phyloP scores from a whole-genome alignment of 2,888 invertebrate genomes.

The Drosophila phalerata region DNA sequence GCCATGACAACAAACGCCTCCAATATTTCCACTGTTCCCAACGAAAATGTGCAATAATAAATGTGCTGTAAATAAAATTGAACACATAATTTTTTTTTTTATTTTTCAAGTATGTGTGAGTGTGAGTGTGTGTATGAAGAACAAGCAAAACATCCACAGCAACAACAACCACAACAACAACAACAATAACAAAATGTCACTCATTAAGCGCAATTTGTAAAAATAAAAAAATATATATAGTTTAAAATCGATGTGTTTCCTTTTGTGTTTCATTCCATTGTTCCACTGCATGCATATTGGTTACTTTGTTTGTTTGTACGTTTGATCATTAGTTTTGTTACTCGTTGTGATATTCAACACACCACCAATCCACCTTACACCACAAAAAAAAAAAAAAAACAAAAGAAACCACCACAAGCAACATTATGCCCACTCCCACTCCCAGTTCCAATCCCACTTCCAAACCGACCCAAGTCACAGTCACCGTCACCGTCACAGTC shows the following conservation, averaged over 20 bases:
- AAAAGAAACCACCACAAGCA: slow-evolving; percentile 4
- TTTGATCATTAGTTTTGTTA: slow-evolving; percentile 44
- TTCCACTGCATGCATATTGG: slow-evolving; percentile 42
- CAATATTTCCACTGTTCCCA: slow-evolving; percentile 13
- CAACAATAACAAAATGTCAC: slow-evolving; percentile 28
- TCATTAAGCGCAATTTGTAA: slow-evolving; percentile 39
- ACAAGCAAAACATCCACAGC: slow-evolving; percentile 22
- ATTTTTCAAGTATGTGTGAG: slow-evolving; percentile 1
- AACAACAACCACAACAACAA: slow-evolving; percentile 18
- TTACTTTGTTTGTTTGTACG: slow-evolving; percentile 20
- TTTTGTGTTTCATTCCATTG: slow-evolving; percentile 50
- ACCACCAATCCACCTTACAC: background rate
- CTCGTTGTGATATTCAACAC: slow-evolving; percentile 35
- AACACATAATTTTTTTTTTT: background rate
- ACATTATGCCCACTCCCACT: background rate
- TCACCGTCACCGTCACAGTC: background rate
- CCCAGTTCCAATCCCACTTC: background rate
- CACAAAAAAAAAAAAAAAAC: background rate
- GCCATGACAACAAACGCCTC: slow-evolving; percentile 1
- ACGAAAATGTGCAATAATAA: slow-evolving; percentile 26
- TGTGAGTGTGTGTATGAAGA: slow-evolving; percentile 15
- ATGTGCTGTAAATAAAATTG: slow-evolving; percentile 33
- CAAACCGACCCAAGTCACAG: slow-evolving; percentile 13
- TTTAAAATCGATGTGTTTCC: slow-evolving; percentile 4
- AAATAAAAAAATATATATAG: slow-evolving; percentile 4